A percentile compares a stretch with the other conserved stretches of the same genome.
phyloP scores from a whole-genome alignment of 2,113 vertebrate species.

The Stercorarius parasiticus region DNA sequence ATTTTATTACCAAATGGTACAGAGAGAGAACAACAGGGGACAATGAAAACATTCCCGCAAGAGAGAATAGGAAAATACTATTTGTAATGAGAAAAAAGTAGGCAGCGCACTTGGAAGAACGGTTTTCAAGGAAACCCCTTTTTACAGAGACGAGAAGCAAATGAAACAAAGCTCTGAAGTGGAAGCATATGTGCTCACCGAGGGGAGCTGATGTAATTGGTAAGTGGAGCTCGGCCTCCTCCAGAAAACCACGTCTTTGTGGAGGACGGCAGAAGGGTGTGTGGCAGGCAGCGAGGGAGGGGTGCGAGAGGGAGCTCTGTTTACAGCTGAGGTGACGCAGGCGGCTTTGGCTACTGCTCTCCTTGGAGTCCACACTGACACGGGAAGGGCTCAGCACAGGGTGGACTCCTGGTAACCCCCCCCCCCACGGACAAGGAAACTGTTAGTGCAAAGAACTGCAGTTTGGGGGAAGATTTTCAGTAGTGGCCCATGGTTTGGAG shows the following conservation, averaged over 20 bases:
- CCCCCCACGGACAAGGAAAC: not conserved
- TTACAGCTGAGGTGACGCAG: not conserved
- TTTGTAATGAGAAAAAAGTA: not conserved
- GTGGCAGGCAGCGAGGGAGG: not conserved
- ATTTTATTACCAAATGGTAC: not conserved
- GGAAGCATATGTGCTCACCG: constrained; percentile 38
- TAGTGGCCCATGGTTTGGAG: not conserved
- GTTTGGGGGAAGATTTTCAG: not conserved
- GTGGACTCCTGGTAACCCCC: not conserved
- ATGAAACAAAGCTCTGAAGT: constrained; percentile 44
- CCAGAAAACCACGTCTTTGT: not conserved
- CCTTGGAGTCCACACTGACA: not conserved
- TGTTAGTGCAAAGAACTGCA: not conserved
- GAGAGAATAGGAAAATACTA: not conserved
- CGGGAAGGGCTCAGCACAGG: not conserved
- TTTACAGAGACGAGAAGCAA: constrained; percentile 20
- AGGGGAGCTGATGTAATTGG: constrained; percentile 35
- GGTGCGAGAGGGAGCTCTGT: not conserved
- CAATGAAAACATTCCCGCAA: not conserved
- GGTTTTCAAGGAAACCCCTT: constrained; percentile 39
- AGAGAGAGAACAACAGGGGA: not conserved
- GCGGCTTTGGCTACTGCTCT: not conserved
- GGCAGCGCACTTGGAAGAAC: not conserved
- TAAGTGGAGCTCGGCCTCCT: not conserved
- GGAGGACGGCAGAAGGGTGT: not conserved